These are phyloP conservation scores for Phrynosoma blainvillii DNA, from an alignment of 2,113 vertebrate genomes.

Conservation along the genomic window DNA sequence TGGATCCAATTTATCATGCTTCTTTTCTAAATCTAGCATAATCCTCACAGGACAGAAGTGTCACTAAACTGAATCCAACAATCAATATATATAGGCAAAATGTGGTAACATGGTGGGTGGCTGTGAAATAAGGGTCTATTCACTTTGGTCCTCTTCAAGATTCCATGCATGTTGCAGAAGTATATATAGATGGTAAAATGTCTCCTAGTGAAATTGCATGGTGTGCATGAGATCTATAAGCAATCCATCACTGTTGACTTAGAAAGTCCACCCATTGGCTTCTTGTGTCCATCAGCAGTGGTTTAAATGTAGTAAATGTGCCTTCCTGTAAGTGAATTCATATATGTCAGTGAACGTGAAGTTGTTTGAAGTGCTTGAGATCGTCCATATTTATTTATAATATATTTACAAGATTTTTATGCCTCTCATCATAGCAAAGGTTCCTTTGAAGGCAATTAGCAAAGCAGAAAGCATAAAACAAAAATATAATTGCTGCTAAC, in stretches of 20 bases:
- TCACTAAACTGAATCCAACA: slow-evolving; percentile 28
- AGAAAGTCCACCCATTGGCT: slow-evolving; percentile 57
- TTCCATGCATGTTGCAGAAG: slow-evolving; percentile 72
- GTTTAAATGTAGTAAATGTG: slow-evolving; percentile 39
- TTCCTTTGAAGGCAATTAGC: not conserved
- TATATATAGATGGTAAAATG: slow-evolving; percentile 59
- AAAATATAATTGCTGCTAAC: not conserved
- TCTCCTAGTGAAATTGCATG: slow-evolving; percentile 70
- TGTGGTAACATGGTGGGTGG: slow-evolving; percentile 21
- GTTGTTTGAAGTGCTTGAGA: slow-evolving; percentile 23
- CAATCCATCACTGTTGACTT: slow-evolving; percentile 19
- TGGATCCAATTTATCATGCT: slow-evolving; percentile 44
- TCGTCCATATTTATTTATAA: not conserved
- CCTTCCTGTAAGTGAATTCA: slow-evolving; percentile 23
- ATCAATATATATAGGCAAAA: slow-evolving; percentile 38
- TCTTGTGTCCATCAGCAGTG: slow-evolving; percentile 58
- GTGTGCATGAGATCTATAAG: slow-evolving; percentile 73
- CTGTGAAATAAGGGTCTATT: not conserved
- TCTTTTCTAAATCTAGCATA: slow-evolving; percentile 40
- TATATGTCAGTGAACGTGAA: slow-evolving; percentile 50
- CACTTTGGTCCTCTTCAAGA: slow-evolving; percentile 30
- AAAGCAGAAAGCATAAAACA: not conserved
- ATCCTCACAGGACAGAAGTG: slow-evolving; percentile 12
- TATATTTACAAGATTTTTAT: not conserved
- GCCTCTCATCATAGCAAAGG: not conserved